Evolutionary conservation across 1,140 invertebrate genomes (phyloP).

Genomic region (Neodiprion pinetum): DNA sequence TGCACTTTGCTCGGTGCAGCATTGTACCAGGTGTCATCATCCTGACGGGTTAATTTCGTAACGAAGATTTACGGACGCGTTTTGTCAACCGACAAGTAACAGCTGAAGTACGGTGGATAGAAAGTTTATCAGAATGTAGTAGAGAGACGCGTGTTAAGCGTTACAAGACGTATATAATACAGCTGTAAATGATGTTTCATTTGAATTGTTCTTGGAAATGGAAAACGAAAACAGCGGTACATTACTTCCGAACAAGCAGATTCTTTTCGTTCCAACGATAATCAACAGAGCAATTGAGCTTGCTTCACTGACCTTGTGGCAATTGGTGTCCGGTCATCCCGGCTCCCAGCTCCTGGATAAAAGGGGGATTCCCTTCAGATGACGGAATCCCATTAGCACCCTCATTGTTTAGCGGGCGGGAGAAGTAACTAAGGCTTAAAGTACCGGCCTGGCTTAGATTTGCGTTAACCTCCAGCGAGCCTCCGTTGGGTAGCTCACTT

Average conservation of each 20-base stretch:
- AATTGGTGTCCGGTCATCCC: neutral
- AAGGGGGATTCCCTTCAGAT: neutral
- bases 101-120: neutral
- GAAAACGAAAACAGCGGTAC: neutral
- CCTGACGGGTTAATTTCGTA: neutral
- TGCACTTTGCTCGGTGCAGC: neutral
- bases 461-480: constrained; percentile 1
- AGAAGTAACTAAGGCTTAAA: constrained; percentile 2
- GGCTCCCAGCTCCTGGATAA: neutral
- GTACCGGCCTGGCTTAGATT: neutral
- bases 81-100: neutral
- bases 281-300: neutral
- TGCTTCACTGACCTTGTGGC: neutral
- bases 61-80: neutral
- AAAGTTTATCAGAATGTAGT: too few species aligned
- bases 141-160: too few species aligned
- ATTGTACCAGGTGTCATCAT: neutral
- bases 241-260: neutral
- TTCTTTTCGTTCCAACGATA: neutral
- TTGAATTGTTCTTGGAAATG: neutral
- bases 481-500: neutral
- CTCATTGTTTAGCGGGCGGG: neutral
- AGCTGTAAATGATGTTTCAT: neutral
- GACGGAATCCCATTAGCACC: constrained; percentile 6
- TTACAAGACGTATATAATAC: neutral